Evolutionary conservation across 2,113 vertebrate species (phyloP), one percentile per base, ranked within the genome.

Genomic region (Cricetomys ansorgei): DNA sequence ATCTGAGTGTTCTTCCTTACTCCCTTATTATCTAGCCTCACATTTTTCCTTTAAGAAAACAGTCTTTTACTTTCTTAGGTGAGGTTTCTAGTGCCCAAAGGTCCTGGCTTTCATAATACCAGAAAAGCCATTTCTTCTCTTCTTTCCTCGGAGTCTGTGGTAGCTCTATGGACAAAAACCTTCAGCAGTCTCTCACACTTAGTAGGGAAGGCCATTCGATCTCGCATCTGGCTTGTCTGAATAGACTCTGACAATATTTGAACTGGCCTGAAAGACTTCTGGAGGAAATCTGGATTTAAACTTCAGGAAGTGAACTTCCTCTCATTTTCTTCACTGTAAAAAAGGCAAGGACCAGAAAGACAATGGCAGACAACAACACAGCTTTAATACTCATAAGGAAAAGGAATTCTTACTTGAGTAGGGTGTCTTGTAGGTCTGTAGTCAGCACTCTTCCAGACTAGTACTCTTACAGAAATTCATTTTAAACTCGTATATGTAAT

Each of bases 211-310:
- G 57, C 62, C 72, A 45, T 86, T 93, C 67, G 53, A 4, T 89
- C 62, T 88, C 53, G 50, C n/a, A 79, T n/a, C 16, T 59, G 45
- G 55, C 4, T 83, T 53, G 55, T 73, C 55, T 77, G 92, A 94
- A 95, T 64, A 93, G 92, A 93, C 55, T 83, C 92, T 83, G 87
- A 93, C 17, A 53, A 12, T 80, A 48, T 88, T 90, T 84, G 45
- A 84, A 94, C 88, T 40, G 43, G 85, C 59, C 29, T n/a, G 83
- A 92, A n/a, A 65, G 94, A 57, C 55, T 92, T 89, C 65, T 92
- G 96, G 92, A 94, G 94, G 97, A 97, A 97, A 96, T 73, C 84
- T 95, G 96, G 92, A 55, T 94, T 43, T 79, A 83, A n/a, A 55
- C 87, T 95, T 95, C 57, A 21, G 85, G 62, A 83, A 94, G 21